Conservation (phyloP, 2,797 vertebrate genomes). For the Eurystomus glaucurus region DNA sequence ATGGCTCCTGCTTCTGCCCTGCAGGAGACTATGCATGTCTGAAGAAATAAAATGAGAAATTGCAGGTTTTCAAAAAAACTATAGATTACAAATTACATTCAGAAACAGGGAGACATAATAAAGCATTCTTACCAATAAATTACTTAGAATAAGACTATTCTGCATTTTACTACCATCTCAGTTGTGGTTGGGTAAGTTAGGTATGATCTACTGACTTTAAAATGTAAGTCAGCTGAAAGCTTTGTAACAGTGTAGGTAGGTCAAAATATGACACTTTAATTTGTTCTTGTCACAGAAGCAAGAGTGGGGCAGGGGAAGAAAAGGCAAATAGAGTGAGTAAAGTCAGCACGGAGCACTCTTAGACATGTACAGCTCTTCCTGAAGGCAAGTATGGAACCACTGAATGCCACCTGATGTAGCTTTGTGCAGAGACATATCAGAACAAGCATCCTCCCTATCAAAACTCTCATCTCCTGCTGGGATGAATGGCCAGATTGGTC, state of each 20-base stretch:
- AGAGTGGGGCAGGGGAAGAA: neutral
- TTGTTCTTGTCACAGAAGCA: neutral
- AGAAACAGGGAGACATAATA: neutral
- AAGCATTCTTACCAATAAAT: neutral
- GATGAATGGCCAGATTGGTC: neutral
- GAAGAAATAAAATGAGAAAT: neutral
- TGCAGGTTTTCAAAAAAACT: neutral
- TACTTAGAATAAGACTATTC: neutral
- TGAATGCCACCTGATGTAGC: neutral
- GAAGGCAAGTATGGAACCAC: accelerated
- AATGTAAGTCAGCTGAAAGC: neutral
- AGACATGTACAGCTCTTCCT: neutral
- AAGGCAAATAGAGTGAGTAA: accelerated
- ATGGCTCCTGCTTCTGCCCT: neutral
- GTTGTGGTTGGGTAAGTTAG: neutral
- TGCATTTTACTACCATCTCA: neutral
- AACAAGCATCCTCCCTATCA: neutral
- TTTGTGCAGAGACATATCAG: neutral
- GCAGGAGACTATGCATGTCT: neutral
- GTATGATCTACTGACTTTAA: neutral
- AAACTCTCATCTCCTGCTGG: neutral
- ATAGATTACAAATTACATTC: neutral
- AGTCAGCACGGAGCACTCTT: neutral
- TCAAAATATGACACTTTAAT: neutral
- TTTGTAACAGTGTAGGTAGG: neutral